Base-by-base conservation (phyloP, 2,888 invertebrate species). In the Torymus texanus region DNA sequence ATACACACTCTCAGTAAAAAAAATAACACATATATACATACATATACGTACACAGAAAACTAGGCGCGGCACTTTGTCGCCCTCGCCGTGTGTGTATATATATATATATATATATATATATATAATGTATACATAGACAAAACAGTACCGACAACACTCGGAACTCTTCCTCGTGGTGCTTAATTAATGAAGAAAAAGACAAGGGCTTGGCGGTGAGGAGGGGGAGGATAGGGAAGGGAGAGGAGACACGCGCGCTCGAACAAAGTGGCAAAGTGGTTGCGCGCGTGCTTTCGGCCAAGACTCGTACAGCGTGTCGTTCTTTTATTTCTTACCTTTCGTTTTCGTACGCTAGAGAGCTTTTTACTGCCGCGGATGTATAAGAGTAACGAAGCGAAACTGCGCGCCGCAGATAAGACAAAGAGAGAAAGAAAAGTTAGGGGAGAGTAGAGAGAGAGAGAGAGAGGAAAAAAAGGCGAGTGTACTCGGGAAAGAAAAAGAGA, bases 271-370 rank as follows among this genome's bases (percentile, higher is more conserved):
- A 79, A 75, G 68, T 72, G 68, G 59, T 76, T 61, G 77, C 51
- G 66, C 80, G 75, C 70, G 77, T 29, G 66, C 78, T 80, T 80
- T 75, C 56, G 74, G 61, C 74, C 70, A 77, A 18, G 78, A 2
- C 72, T 8, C 41, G 29, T 21, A 21, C 21, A 21, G 2, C 29
- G 41, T 41, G 41, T 41, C 41, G 41, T 8, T 41, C 41, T 41
- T 41, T 41, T 41, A 41, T 41, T 41, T 41, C 41, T 41, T 41
- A 41, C 41, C 41, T 41, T 41, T 71, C 78, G 71, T 81, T 67
- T 78, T 75, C 78, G 66, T 66, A 78, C 67, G 59, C 72, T 72
- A 78, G 41, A 41, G 41, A 66, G 78, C 78, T 81, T 81, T 81
- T 81, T 81, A 80, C 63, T 75, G 78, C 75, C 63, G 74, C 75